phyloP scores from a whole-genome alignment of 1,140 invertebrate genomes.

The Octopus sinensis region DNA sequence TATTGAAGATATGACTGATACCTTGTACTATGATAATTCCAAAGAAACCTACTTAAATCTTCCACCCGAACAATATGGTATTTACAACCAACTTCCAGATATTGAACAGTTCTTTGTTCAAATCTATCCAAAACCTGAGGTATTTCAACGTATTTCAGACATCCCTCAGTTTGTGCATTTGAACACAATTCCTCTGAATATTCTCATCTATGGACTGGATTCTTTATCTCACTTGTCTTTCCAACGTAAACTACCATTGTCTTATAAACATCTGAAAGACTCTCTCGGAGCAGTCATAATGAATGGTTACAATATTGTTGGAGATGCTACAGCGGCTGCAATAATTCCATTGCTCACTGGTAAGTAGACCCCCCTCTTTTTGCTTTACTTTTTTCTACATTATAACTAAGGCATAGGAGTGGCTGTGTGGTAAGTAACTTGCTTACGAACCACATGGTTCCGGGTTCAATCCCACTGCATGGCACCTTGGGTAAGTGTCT shows the following conservation, averaged over 20 bases:
- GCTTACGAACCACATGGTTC: too few species aligned
- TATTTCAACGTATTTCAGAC: constrained; percentile 33
- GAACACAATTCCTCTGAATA: constrained; percentile 29
- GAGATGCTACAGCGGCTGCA: constrained; percentile 47
- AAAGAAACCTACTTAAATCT: neutral
- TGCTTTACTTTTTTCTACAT: neutral
- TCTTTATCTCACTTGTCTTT: constrained; percentile 49
- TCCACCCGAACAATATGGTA: neutral
- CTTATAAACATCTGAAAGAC: constrained; percentile 39
- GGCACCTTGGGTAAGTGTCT: too few species aligned
- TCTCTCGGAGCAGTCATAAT: constrained; percentile 36
- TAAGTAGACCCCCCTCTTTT: constrained; percentile 16
- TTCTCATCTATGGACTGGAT: constrained; percentile 45
- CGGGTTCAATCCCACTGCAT: too few species aligned
- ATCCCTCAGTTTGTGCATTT: constrained; percentile 6
- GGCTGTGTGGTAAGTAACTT: too few species aligned
- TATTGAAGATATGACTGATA: neutral
- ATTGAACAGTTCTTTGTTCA: constrained; percentile 50
- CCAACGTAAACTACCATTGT: constrained; percentile 44
- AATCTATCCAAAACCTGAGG: constrained; percentile 35
- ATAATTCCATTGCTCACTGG: constrained; percentile 48
- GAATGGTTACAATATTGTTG: constrained; percentile 50
- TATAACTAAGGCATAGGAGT: neutral
- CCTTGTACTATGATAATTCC: neutral
- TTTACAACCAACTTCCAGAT: constrained; percentile 29